These are phyloP conservation scores for Uloborus diversus DNA, from an alignment of 1,140 invertebrate genomes.

Conservation along the genomic window DNA sequence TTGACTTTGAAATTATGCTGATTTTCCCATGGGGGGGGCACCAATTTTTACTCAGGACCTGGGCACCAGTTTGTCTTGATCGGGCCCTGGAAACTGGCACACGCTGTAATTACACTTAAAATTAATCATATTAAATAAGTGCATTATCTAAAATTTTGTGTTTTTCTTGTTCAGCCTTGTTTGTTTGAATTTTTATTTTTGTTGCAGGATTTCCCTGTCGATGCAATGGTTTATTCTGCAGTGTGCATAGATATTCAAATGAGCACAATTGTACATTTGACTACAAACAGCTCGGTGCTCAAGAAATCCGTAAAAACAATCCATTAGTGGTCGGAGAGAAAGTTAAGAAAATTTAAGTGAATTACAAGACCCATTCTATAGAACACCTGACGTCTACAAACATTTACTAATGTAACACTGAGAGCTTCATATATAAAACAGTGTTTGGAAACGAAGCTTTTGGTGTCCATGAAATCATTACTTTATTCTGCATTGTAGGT, in stretches of 20 bases:
- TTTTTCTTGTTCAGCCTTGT: too few relatives aligned
- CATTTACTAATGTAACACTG: constrained; percentile 30
- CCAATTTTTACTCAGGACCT: too few relatives aligned
- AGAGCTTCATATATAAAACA: constrained; percentile 44
- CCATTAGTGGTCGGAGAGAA: constrained; percentile 99
- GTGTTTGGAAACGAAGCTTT: constrained; percentile 41
- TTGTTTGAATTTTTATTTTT: constrained; percentile 19
- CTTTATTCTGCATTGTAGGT: constrained; percentile 33
- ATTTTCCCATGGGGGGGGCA: too few relatives aligned
- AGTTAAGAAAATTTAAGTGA: constrained; percentile 97
- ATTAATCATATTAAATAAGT: too few relatives aligned
- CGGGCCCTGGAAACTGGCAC: too few relatives aligned
- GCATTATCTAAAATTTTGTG: too few relatives aligned
- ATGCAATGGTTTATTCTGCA: constrained; percentile 97
- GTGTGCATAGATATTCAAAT: constrained; percentile 98
- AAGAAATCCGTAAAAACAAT: constrained; percentile 99
- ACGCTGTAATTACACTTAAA: too few relatives aligned
- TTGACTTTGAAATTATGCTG: too few relatives aligned
- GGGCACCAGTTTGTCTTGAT: too few relatives aligned
- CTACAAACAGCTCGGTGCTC: constrained; percentile 97
- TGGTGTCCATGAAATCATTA: constrained; percentile 41
- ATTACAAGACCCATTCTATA: background rate
- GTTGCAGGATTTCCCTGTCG: constrained; percentile 96
- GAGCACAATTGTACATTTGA: constrained; percentile 99
- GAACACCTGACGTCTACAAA: constrained; percentile 45